Base-by-base conservation (phyloP, 2,888 invertebrate genomes). In the Melanostoma scalare region DNA sequence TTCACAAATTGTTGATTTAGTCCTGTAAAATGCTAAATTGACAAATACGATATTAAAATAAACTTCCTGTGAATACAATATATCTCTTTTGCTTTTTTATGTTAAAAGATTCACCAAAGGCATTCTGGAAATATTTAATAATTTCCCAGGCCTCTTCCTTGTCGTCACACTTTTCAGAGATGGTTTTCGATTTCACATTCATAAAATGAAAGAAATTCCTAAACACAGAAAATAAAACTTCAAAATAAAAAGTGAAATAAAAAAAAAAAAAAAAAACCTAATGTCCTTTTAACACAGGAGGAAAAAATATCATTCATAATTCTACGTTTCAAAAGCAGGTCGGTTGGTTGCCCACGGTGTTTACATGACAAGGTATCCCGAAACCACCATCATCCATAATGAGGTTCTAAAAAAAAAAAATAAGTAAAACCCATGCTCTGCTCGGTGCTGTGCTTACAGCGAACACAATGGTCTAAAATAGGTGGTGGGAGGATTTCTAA, bases 261-360 rank as follows among this genome's bases (percentile, higher is more conserved):
- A 36, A 50, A 60, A 55, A 56, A 58, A 42, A 42, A 31, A 48
- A 40, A 10, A 40, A 38, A 60, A 61, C 20, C 35, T 5, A 30
- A 36, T 48, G 5, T 58, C 58, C 72, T 46, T 38, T 46, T 61
- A 40, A 63, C 31, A 52, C 56, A 72, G 56, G 63, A 55, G 33
- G 10, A 65, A 77, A 56, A 77, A 60, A 58, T 65, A 38, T 42
- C 6, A 53, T 72, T 61, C 56, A 71, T 38, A 53, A 38, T 55
- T 44, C 48, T 56, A 56, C 6, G 40, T 69, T 55, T 50, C 5
- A 65, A 60, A 55, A 74, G 40, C 71, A 65, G 52, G 63, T 60
- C 60, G 74, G 48, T 72, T 40, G 60, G 77, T 81, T 72, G 72
- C 77, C 68, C 56, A 55, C 44, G 77, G 77, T 67, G 55, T 81